Percentiles rank a stretch among this genome's conserved stretches.
These are phyloP conservation scores for Ptychoptera albimana DNA, from an alignment of 2,888 invertebrate species.

Conservation along the genomic window DNA sequence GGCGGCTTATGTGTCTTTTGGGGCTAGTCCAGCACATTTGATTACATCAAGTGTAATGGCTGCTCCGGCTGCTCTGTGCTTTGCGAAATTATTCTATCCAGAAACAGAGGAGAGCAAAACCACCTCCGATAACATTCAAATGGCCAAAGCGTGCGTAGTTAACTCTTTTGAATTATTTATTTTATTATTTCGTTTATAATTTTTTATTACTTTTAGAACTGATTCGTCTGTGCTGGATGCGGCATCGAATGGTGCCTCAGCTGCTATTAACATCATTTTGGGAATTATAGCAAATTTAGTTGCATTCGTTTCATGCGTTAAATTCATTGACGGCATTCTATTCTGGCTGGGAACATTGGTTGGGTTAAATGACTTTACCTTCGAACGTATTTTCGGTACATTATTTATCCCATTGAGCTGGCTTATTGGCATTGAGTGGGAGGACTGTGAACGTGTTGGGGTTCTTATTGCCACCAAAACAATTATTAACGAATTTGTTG, in stretches of 20 bases:
- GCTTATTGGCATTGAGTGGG: slow-evolving; percentile 52
- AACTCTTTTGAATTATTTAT: not conserved
- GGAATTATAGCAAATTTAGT: slow-evolving; percentile 85
- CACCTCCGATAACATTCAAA: slow-evolving; percentile 55
- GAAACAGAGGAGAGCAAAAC: slow-evolving; percentile 72
- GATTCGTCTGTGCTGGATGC: slow-evolving; percentile 81
- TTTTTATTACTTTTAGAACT: slow-evolving; percentile 36
- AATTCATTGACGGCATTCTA: slow-evolving; percentile 67
- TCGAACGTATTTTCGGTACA: slow-evolving; percentile 71
- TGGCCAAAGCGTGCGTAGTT: slow-evolving; percentile 49
- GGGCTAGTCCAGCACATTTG: slow-evolving; percentile 73
- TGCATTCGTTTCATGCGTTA: slow-evolving; percentile 76
- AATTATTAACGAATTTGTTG: slow-evolving; percentile 84
- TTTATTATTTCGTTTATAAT: not conserved
- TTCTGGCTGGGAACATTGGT: slow-evolving; percentile 68
- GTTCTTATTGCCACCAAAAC: slow-evolving; percentile 79
- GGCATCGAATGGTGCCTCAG: slow-evolving; percentile 73
- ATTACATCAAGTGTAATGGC: slow-evolving; percentile 93
- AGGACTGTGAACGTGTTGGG: slow-evolving; percentile 56
- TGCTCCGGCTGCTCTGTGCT: slow-evolving; percentile 83
- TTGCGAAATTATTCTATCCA: slow-evolving; percentile 80
- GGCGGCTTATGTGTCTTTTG: slow-evolving; percentile 83
- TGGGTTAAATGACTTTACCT: slow-evolving; percentile 42
- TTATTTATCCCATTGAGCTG: slow-evolving; percentile 82
- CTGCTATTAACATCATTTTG: slow-evolving; percentile 63